Base-by-base conservation (phyloP, 2,888 invertebrate species). In the Allolobophora icterica region DNA sequence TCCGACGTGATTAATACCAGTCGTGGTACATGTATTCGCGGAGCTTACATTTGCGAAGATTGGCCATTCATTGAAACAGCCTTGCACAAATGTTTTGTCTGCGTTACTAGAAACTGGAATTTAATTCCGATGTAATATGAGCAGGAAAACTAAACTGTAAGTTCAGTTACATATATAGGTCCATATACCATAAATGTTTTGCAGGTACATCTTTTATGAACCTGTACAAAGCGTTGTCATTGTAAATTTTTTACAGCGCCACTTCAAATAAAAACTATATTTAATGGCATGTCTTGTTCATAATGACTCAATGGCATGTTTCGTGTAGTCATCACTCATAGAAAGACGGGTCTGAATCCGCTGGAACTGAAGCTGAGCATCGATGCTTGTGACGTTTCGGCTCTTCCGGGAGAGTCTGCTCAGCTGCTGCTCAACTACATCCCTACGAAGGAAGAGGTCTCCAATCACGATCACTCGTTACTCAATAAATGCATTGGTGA, bases 361-460 rank as follows among this genome's bases (percentile, higher is more conserved):
- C n/a, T n/a, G 42, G 87, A 87, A 30, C 91, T 93, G 38, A 92
- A 91, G 83, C 90, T 92, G 21, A 92, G 91, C 90, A 92, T 93
- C 38, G 92, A 93, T 34, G 58, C 89, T 21, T 93, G 92, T 90
- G 92, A 93, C 71, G 45, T 91, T 21, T 91, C 91, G 17, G 84
- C 83, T 6, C 91, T 93, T 0, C 90, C 92, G 0, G 92, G 92
- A 21, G 93, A 93, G 83, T 92, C 92, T 84, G 93, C 93, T 13
- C 92, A 93, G 38, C 90, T 93, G 21, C 92, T 93, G 8, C 92
- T 93, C 34, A 92, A 93, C 34, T 93, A 93, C 89, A 90, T 93
- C 38, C 93, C 93, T 8, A 92, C 93, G 21, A 93, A 92, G 87
- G 92, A 92, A 24, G 93, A 93, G 93, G 93, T 93, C 71, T 71